Evolutionary conservation across 2,797 vertebrate species (phyloP).

Genomic region (Rhadinocentrus ornatus): DNA sequence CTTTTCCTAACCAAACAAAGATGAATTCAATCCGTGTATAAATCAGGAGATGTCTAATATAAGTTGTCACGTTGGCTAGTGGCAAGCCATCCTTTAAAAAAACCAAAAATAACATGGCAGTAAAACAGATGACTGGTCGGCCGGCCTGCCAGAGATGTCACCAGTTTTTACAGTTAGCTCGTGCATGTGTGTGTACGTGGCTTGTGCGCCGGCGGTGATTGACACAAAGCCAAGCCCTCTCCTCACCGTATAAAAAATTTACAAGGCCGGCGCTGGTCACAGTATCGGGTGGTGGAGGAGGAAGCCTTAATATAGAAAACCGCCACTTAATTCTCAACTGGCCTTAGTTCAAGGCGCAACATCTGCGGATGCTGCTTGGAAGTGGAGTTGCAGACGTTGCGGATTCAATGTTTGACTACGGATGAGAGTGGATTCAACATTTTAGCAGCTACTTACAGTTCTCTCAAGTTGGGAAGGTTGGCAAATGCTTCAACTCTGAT

Average conservation of each 20-base stretch:
- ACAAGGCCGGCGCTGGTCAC: conserved; percentile 87
- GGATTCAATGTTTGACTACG: neutral
- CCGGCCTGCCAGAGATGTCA: conserved; percentile 73
- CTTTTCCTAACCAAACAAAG: neutral
- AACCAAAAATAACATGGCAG: conserved; percentile 72
- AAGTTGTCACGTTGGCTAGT: conserved; percentile 65
- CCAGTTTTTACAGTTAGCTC: conserved; percentile 67
- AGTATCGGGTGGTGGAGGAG: conserved; percentile 89
- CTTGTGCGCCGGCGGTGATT: conserved; percentile 62
- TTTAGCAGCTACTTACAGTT: conserved; percentile 89
- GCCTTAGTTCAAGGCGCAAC: conserved; percentile 77
- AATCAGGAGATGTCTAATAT: conserved; percentile 60
- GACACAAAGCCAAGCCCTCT: conserved; percentile 80
- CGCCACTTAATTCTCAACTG: conserved; percentile 83
- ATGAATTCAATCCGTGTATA: conserved; percentile 33
- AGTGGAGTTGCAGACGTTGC: conserved; percentile 20
- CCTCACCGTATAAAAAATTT: conserved; percentile 88
- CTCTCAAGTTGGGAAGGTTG: conserved; percentile 87
- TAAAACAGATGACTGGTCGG: conserved; percentile 73
- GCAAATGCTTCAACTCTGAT: conserved; percentile 87
- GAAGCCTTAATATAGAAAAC: conserved; percentile 92
- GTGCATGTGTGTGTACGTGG: conserved; percentile 47
- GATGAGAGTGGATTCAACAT: neutral
- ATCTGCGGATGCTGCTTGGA: conserved; percentile 58
- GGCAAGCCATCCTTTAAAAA: conserved; percentile 70